Percentiles rank a stretch among this genome's conserved stretches.
Conservation (phyloP, 2,888 invertebrate species). For the Zonitis immaculata region DNA sequence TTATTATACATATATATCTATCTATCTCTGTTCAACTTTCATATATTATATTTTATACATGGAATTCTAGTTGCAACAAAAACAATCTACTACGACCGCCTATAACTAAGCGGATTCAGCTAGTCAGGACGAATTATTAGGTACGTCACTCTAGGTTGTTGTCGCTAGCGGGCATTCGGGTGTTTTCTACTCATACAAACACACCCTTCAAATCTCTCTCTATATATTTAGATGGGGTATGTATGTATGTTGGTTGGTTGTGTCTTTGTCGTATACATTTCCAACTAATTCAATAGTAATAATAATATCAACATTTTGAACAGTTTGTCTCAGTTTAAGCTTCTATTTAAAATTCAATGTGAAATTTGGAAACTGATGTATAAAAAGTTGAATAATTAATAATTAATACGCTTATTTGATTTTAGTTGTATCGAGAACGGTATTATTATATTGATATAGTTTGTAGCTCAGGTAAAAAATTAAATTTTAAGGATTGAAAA, state of each 20-base stretch:
- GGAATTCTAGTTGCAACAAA: conserved; percentile 9
- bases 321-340: too few species aligned
- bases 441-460: too few species aligned
- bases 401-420: conserved; percentile 10
- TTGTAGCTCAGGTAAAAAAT: too few species aligned
- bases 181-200: not conserved
- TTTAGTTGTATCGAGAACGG: not conserved
- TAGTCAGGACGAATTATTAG: conserved; percentile 24
- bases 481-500: too few species aligned
- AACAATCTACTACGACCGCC: conserved; percentile 16
- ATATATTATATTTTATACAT: not conserved
- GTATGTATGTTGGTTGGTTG: too few species aligned
- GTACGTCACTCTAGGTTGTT: conserved; percentile 12
- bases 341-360: too few species aligned
- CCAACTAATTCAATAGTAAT: too few species aligned
- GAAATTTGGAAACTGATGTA: conserved; percentile 12
- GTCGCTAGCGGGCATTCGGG: not conserved
- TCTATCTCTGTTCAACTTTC: not conserved
- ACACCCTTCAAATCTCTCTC: not conserved
- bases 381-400: conserved; percentile 8
- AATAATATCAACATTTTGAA: too few species aligned
- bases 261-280: too few species aligned
- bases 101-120: conserved; percentile 20
- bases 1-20: not conserved
- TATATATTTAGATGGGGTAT: too few species aligned